phyloP scores from a whole-genome alignment of 2,113 vertebrate genomes.

The Oplegnathus fasciatus region DNA sequence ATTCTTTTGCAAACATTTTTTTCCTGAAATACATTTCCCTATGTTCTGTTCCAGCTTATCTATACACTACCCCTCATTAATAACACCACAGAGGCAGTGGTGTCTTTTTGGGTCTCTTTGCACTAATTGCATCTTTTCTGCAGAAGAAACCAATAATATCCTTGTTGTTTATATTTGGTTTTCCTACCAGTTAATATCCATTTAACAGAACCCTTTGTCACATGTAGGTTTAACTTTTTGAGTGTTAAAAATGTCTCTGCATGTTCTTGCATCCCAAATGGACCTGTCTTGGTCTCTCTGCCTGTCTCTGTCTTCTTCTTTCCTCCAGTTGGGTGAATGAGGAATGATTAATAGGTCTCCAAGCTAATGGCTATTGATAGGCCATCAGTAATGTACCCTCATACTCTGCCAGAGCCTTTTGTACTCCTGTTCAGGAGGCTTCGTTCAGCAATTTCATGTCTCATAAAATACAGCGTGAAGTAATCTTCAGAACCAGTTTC shows the following conservation, averaged over 20 bases:
- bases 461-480: conserved; percentile 67
- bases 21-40: neutral
- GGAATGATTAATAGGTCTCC: conserved; percentile 67
- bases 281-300: neutral
- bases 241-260: conserved; percentile 15
- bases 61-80: neutral
- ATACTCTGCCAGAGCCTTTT: conserved; percentile 45
- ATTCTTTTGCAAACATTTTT: neutral
- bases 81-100: neutral
- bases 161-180: neutral
- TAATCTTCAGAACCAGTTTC: conserved; percentile 68
- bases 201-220: neutral
- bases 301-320: conserved; percentile 6
- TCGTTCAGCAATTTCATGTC: conserved; percentile 72
- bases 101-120: neutral
- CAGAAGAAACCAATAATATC: neutral
- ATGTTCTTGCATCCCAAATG: conserved; percentile 14
- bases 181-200: neutral
- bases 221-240: neutral
- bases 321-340: conserved; percentile 38
- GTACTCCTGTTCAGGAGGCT: conserved; percentile 45
- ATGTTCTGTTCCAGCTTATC: neutral
- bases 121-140: conserved; percentile 21
- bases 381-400: conserved; percentile 60
- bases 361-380: conserved; percentile 75